Percentiles rank a stretch among this genome's conserved stretches.
These are phyloP conservation scores for Pseudochirops cupreus DNA, from an alignment of 2,797 vertebrate species.

Conservation along the genomic window DNA sequence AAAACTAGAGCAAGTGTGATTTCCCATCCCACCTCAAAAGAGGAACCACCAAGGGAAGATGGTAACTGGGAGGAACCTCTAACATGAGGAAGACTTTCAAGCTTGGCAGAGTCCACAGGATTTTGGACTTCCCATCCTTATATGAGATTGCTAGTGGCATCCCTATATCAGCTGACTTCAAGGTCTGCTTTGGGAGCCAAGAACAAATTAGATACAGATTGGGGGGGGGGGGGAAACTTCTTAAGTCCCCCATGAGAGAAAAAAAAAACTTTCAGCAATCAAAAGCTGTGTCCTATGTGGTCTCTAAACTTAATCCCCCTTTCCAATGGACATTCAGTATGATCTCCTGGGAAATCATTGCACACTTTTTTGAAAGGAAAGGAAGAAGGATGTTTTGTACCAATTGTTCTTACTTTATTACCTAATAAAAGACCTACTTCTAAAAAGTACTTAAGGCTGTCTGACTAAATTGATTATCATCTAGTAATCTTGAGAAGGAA, in stretches of 20 bases:
- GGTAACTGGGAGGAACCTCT: neutral
- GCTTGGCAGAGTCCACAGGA: neutral
- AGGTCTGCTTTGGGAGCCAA: neutral
- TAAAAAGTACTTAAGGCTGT: neutral
- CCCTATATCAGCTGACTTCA: neutral
- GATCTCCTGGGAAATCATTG: neutral
- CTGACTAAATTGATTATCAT: neutral
- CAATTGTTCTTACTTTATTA: neutral
- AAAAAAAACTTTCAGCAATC: neutral
- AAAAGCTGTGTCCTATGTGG: neutral
- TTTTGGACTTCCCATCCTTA: neutral
- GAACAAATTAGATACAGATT: neutral
- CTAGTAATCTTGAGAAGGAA: neutral
- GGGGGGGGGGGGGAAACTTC: neutral
- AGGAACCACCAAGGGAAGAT: neutral
- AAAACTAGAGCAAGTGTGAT: neutral
- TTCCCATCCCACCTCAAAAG: neutral
- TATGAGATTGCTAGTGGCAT: neutral
- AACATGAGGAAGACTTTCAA: neutral
- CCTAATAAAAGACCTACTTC: neutral
- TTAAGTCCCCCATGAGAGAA: neutral
- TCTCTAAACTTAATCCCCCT: neutral
- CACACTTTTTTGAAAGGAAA: neutral
- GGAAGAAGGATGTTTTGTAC: neutral
- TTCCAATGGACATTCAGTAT: neutral